phyloP scores from a whole-genome alignment of 2,888 invertebrate species.

The Terebella lapidaria region DNA sequence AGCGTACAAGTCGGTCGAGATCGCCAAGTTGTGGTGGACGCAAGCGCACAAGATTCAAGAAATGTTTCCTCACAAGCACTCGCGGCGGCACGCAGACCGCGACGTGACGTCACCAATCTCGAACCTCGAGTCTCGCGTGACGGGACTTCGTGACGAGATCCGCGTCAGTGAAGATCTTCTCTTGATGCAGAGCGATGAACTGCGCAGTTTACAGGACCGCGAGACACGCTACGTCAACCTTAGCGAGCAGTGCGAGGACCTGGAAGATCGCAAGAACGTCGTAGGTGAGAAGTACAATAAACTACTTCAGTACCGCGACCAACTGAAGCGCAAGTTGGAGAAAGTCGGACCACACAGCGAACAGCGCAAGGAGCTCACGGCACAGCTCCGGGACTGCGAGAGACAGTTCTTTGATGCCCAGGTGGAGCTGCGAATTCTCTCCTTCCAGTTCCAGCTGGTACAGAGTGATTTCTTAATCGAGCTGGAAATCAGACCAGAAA shows the following conservation, averaged over 20 bases:
- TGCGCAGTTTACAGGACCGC: constrained; percentile 2
- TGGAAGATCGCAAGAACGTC: constrained; percentile 15
- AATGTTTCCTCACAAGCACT: neutral
- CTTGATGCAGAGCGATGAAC: constrained; percentile 2
- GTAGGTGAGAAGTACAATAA: constrained; percentile 21
- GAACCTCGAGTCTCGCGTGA: constrained; percentile 5
- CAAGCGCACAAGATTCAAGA: constrained; percentile 27
- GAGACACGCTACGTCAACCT: constrained; percentile 6
- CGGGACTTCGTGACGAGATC: constrained; percentile 7
- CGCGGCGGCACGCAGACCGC: neutral
- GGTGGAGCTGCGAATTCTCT: constrained; percentile 31
- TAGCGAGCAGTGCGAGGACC: constrained; percentile 20
- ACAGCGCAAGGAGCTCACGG: constrained; percentile 19
- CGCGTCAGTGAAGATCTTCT: constrained; percentile 3
- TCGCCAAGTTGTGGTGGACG: constrained; percentile 39
- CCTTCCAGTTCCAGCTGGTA: constrained; percentile 34
- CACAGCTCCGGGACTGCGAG: constrained; percentile 25
- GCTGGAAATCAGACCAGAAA: constrained; percentile 35
- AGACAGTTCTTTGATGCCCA: constrained; percentile 26
- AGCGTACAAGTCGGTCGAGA: constrained; percentile 39
- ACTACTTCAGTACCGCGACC: constrained; percentile 11
- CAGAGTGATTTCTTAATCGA: constrained; percentile 38
- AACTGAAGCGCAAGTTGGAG: constrained; percentile 13
- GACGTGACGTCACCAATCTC: neutral
- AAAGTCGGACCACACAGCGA: constrained; percentile 10